Conservation (phyloP, 2,113 vertebrate species). For the Dendropsophus ebraccatus region DNA sequence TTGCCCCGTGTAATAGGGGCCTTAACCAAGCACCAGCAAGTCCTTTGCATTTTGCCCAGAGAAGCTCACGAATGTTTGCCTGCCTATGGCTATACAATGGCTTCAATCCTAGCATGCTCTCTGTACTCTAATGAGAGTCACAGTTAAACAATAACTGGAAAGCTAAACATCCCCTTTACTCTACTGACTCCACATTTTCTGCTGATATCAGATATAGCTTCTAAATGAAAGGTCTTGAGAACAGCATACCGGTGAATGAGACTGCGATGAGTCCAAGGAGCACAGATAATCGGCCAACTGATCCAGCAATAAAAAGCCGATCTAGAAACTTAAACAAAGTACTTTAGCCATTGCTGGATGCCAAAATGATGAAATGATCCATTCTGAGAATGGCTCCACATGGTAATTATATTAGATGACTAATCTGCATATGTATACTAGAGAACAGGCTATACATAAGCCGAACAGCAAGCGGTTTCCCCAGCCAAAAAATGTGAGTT, state of each 20-base stretch:
- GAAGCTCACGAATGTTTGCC: background rate
- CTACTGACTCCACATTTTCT: background rate
- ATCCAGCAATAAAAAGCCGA: conserved; percentile 11
- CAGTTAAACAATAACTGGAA: conserved; percentile 3
- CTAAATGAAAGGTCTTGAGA: background rate
- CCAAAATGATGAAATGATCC: background rate
- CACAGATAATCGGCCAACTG: background rate
- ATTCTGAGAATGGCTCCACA: background rate
- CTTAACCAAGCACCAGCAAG: too few species aligned
- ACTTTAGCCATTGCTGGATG: background rate
- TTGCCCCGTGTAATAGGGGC: too few species aligned
- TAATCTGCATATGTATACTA: background rate
- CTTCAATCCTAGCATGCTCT: background rate
- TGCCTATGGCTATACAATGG: background rate
- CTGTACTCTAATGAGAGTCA: background rate
- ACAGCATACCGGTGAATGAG: background rate
- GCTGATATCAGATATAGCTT: conserved; percentile 8
- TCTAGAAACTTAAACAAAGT: background rate
- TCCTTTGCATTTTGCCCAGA: background rate
- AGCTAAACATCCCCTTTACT: conserved; percentile 22
- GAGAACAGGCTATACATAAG: background rate
- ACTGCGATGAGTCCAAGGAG: background rate
- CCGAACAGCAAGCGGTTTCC: background rate
- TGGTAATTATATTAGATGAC: background rate
- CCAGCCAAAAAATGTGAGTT: background rate